Evolutionary conservation across 2,113 vertebrate species (phyloP).

Genomic region (Bos taurus): ARS-UCD2.0 NC_037329.1:44488001-44488500

Average conservation of each 20-base stretch:
- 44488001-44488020: not conserved
- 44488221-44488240: not conserved
- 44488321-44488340: not conserved
- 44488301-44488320: not conserved
- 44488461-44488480: not conserved
- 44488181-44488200: not conserved
- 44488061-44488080: not conserved
- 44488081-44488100: not conserved
- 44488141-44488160: not conserved
- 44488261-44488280: no score
- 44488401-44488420: not conserved
- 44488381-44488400: not conserved
- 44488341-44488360: not conserved
- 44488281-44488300: not conserved
- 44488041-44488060: not conserved
- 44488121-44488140: not conserved
- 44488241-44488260: not conserved
- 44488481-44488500: not conserved
- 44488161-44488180: not conserved
- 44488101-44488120: slow-evolving; percentile 6
- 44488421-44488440: not conserved
- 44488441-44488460: not conserved
- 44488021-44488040: not conserved
- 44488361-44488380: not conserved
- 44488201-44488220: not conserved